phyloP scores from a whole-genome alignment of 2,797 vertebrate genomes.

The Carapus acus region DNA sequence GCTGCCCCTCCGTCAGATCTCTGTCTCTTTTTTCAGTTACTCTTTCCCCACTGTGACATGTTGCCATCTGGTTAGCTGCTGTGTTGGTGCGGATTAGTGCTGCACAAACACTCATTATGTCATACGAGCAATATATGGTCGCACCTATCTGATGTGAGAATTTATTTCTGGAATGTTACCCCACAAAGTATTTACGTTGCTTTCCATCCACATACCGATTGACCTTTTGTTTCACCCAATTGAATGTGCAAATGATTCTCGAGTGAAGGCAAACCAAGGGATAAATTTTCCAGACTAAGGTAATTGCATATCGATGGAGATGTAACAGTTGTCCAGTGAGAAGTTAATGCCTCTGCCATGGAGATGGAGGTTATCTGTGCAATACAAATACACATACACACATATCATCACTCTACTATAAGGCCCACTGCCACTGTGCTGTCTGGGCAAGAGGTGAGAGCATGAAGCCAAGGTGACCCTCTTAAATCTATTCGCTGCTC shows the following conservation, averaged over 20 bases:
- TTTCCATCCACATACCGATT: constrained; percentile 34
- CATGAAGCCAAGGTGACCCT: constrained; percentile 63
- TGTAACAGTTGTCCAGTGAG: constrained; percentile 34
- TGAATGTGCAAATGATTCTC: constrained; percentile 52
- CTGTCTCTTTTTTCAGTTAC: constrained; percentile 45
- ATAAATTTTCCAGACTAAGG: constrained; percentile 41
- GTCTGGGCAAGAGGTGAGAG: constrained; percentile 27
- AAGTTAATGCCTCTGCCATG: constrained; percentile 20
- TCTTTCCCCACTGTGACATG: constrained; percentile 40
- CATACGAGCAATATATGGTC: constrained; percentile 36
- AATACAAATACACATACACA: constrained; percentile 9
- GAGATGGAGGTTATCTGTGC: constrained; percentile 11
- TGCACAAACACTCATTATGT: constrained; percentile 18
- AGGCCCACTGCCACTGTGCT: constrained; percentile 35
- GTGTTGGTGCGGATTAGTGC: constrained; percentile 43
- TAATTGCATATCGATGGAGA: constrained; percentile 49
- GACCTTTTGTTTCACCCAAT: constrained; percentile 54
- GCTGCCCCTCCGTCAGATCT: constrained; percentile 21
- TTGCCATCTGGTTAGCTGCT: constrained; percentile 43
- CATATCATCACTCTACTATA: constrained; percentile 17
- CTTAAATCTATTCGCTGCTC: constrained; percentile 46
- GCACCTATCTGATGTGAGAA: constrained; percentile 35
- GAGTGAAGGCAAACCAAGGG: constrained; percentile 27
- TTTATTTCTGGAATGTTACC: constrained; percentile 36
- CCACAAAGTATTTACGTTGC: constrained; percentile 41